A percentile compares a stretch with the other conserved stretches of the same genome.
Conservation (phyloP, 2,888 invertebrate genomes). For the Eurytoma adleriae region DNA sequence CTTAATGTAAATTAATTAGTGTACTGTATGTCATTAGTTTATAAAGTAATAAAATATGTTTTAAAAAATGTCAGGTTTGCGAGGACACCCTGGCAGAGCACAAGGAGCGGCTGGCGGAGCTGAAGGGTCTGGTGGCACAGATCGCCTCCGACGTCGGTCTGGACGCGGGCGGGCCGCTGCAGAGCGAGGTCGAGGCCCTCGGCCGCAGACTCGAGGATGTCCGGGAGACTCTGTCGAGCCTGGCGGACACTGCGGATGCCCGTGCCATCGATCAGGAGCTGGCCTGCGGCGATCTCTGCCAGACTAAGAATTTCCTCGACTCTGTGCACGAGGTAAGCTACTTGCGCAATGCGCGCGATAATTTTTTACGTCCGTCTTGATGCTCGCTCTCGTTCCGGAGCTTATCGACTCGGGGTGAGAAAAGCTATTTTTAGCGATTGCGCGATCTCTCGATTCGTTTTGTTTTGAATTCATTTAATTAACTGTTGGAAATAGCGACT, state of each 20-base stretch:
- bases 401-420: no score
- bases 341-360: background rate
- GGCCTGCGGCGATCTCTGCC: slow-evolving; percentile 78
- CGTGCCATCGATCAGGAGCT: slow-evolving; percentile 79
- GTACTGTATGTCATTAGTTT: no score
- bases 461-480: no score
- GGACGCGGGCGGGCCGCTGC: slow-evolving; percentile 83
- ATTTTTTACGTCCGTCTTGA: background rate
- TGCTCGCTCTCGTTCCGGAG: background rate
- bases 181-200: slow-evolving; percentile 87
- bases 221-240: slow-evolving; percentile 83
- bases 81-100: slow-evolving; percentile 85
- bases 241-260: slow-evolving; percentile 88
- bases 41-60: no score
- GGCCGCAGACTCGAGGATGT: slow-evolving; percentile 87
- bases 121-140: slow-evolving; percentile 85
- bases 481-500: no score
- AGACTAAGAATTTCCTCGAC: slow-evolving; percentile 81
- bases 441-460: no score
- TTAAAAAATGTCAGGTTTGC: slow-evolving; percentile 80
- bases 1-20: no score
- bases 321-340: slow-evolving; percentile 85
- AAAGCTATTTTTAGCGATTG: no score
- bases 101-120: slow-evolving; percentile 82
- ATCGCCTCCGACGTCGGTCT: slow-evolving; percentile 88